These are phyloP conservation scores for Myotis daubentonii DNA, from an alignment of 2,797 vertebrate genomes.

Conservation along the genomic window DNA sequence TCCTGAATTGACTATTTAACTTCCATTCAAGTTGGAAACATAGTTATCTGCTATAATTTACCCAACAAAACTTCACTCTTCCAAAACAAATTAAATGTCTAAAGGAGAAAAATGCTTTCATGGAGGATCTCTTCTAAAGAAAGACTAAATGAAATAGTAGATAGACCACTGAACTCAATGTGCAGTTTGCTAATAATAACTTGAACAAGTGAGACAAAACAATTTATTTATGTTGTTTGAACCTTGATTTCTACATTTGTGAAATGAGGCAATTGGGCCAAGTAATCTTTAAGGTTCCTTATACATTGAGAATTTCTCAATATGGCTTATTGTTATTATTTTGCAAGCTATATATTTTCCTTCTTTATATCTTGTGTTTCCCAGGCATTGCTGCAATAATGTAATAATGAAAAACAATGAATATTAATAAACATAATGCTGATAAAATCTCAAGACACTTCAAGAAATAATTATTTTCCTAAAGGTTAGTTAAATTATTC, in stretches of 20 bases:
- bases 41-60: constrained; percentile 62
- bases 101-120: constrained; percentile 5
- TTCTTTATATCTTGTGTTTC: constrained; percentile 30
- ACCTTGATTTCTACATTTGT: not conserved
- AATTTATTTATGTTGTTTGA: constrained; percentile 18
- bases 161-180: not conserved
- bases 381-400: not conserved
- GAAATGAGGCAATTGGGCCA: not conserved
- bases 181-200: not conserved
- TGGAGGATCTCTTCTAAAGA: not conserved
- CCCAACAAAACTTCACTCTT: constrained; percentile 58
- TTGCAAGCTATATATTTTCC: not conserved
- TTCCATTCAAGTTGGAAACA: constrained; percentile 67
- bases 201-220: not conserved
- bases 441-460: constrained; percentile 45
- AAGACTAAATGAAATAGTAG: not conserved
- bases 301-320: not conserved
- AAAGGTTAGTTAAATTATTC: constrained; percentile 16
- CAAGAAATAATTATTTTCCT: constrained; percentile 10
- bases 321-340: not conserved
- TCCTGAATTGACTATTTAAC: constrained; percentile 74
- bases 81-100: constrained; percentile 56
- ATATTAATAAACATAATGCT: not conserved
- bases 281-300: not conserved
- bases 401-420: constrained; percentile 41